Base-by-base conservation (phyloP, 2,888 invertebrate species). In the Calameuta pallipes region DNA sequence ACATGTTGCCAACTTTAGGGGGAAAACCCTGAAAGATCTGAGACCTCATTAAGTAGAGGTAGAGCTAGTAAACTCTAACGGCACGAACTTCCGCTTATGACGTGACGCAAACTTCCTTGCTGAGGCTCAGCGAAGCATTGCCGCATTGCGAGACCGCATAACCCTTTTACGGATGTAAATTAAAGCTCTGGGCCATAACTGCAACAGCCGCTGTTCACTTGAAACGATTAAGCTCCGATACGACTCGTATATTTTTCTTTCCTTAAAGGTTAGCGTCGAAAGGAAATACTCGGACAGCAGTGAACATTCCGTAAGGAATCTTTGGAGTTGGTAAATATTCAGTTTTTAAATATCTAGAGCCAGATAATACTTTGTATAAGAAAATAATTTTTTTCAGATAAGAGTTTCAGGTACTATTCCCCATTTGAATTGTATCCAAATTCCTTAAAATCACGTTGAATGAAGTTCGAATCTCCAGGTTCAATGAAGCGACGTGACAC, bases 121-220 rank as follows among this genome's bases (percentile, higher is more conserved):
- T 4, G 41, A 56, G 56, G 23, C 56, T 56, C 23, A 9, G 23
- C 56, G 56, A 56, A 56, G 56, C 56, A 71, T 30, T 71, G 71
- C 71, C 71, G 71, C 71, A 71, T 71, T 31, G 71, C 31, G 30
- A 34, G 71, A 71, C 71, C 71, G 71, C 71, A 71, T 71, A 71
- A 71, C 71, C 71, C 56, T 56, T 56, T 23, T 6, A 56, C 23
- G 56, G 30, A 13, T 30, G 30, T 71, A 71, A 71, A 30, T 13
- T 35, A 31, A 34, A 33, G 31, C 3, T 71, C 15, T 30, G 15
- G 0, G 9, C 30, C 71, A 71, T 71, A 71, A 71, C 23, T 30
- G 30, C 30, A 34, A 11, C 23, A 56, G 56, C 23, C 9, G 23
- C 23, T 56, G 23, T 23, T 56, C 23, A 56, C 1, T 15, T 23